A percentile compares a stretch with the other conserved stretches of the same genome.
Conservation (phyloP, 2,888 invertebrate genomes). For the Cerceris ruficornis region DNA sequence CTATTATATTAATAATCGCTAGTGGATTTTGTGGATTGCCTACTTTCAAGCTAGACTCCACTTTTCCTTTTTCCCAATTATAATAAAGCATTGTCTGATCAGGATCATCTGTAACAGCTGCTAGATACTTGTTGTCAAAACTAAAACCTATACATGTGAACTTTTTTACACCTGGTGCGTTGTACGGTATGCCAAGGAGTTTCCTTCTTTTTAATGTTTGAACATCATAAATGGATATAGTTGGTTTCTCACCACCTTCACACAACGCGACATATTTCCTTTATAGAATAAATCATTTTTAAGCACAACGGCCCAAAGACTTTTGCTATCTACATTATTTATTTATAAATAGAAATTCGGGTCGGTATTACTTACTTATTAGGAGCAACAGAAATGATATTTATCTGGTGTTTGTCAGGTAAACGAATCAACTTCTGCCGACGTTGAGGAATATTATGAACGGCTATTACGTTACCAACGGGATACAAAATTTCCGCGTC, state of each 20-base stretch:
- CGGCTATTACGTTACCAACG: constrained; percentile 88
- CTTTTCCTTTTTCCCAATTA: constrained; percentile 91
- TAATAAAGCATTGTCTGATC: constrained; percentile 92
- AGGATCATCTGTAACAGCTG: constrained; percentile 91
- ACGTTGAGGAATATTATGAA: constrained; percentile 88
- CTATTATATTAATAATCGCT: constrained; percentile 86
- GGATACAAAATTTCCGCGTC: constrained; percentile 92
- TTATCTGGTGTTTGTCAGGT: constrained; percentile 86
- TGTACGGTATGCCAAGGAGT: constrained; percentile 85
- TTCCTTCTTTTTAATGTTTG: constrained; percentile 87
- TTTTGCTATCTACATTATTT: not conserved
- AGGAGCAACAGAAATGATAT: constrained; percentile 85
- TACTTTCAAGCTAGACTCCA: constrained; percentile 89
- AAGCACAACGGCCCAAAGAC: constrained; percentile 3
- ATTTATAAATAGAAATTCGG: no score
- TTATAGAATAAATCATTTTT: constrained; percentile 40
- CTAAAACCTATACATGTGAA: constrained; percentile 90
- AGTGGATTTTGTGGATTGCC: constrained; percentile 88
- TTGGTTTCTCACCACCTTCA: constrained; percentile 86
- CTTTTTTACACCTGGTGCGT: constrained; percentile 84
- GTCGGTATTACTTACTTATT: constrained; percentile 84
- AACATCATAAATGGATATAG: constrained; percentile 88
- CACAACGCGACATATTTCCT: constrained; percentile 86
- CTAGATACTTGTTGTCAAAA: constrained; percentile 90
- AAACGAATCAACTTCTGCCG: constrained; percentile 89